Evolutionary conservation across 2,113 vertebrate genomes (phyloP).

Genomic region (Sebastes schlegelii): DNA sequence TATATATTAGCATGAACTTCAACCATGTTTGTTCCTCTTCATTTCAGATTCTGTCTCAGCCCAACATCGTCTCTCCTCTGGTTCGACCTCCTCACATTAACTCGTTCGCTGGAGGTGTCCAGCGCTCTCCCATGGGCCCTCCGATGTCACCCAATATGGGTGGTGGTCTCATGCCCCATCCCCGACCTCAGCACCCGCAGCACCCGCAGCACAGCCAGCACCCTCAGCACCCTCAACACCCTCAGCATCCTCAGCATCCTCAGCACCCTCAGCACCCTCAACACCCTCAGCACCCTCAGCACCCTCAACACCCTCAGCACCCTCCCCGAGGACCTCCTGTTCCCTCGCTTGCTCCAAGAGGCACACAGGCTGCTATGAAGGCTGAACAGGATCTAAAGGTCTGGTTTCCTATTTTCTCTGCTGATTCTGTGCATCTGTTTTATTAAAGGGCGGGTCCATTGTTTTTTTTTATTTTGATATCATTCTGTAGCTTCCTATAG

Average conservation of each 20-base stretch:
- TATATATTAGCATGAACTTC: neutral
- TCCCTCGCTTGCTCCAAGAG: constrained; percentile 89
- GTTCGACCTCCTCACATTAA: constrained; percentile 94
- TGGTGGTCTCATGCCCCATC: constrained; percentile 94
- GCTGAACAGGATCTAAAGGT: constrained; percentile 96
- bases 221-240: too few relatives aligned
- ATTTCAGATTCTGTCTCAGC: constrained; percentile 94
- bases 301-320: constrained; percentile 54
- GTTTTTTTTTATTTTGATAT: too few relatives aligned
- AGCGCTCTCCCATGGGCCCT: constrained; percentile 92
- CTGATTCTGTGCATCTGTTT: neutral
- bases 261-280: too few relatives aligned
- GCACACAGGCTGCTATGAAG: constrained; percentile 90
- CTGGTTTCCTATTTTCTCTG: constrained; percentile 24
- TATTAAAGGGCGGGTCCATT: neutral
- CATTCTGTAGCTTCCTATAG: too few relatives aligned
- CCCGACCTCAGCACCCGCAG: constrained; percentile 89
- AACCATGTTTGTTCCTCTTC: neutral
- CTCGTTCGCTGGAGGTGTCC: constrained; percentile 92
- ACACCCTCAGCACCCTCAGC: too few relatives aligned
- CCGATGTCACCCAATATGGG: constrained; percentile 88
- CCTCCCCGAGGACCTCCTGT: constrained; percentile 89
- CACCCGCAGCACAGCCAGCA: constrained; percentile 87
- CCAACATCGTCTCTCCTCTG: constrained; percentile 96
- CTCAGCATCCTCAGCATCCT: constrained; percentile 80